A percentile compares a stretch with the other conserved stretches of the same genome.
Evolutionary conservation across 1,140 invertebrate genomes (phyloP).

Genomic region (Tetragonula clypearis): DNA sequence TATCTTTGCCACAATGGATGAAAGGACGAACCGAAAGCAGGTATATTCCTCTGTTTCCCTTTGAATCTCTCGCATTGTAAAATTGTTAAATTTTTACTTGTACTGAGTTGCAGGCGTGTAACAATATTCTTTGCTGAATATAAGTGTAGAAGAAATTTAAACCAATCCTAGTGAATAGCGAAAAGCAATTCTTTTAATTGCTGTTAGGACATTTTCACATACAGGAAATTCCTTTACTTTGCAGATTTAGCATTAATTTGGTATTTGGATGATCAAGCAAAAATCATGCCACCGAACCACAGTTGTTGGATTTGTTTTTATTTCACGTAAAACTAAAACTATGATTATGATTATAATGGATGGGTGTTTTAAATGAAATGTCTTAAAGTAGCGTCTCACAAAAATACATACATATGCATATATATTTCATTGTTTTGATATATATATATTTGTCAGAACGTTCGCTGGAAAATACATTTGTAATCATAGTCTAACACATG

Average conservation of each 20-base stretch:
- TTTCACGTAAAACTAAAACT: neutral
- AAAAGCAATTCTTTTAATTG: neutral
- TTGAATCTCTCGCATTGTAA: neutral
- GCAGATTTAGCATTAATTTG: neutral
- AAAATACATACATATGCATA: neutral
- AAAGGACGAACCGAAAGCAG: conserved; percentile 81
- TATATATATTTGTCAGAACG: neutral
- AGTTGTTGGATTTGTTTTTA: neutral
- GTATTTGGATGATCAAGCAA: neutral
- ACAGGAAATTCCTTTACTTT: too few species aligned
- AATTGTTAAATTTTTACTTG: neutral
- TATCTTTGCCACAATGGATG: conserved; percentile 84
- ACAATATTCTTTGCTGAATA: conserved; percentile 3
- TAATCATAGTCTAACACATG: neutral
- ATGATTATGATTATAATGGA: neutral
- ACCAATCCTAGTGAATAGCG: neutral
- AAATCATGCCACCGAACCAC: fast-evolving
- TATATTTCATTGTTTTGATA: neutral
- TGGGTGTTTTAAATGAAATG: neutral
- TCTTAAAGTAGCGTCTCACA: neutral
- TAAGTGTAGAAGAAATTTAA: neutral
- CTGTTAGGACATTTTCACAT: neutral
- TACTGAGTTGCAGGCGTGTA: neutral
- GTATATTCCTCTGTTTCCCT: conserved; percentile 57
- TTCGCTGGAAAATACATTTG: neutral